Evolutionary conservation across 2,888 invertebrate genomes (phyloP).

Genomic region (Lepidocyrtoides sp.): DNA sequence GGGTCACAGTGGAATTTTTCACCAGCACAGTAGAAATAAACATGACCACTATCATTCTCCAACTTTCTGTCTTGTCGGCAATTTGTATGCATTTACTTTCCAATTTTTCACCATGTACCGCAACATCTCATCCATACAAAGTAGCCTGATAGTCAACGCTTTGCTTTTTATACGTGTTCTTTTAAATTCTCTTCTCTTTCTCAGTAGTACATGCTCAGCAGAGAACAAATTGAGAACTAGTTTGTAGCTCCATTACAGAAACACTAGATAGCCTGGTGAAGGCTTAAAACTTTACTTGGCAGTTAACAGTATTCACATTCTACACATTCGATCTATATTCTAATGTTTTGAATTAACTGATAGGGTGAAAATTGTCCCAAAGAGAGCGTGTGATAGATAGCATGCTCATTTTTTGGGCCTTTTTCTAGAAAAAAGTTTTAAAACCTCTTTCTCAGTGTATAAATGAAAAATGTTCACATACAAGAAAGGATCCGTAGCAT

Average conservation of each 20-base stretch:
- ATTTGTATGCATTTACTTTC: slow-evolving; percentile 75
- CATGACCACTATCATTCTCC: slow-evolving; percentile 47
- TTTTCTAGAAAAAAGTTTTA: not conserved
- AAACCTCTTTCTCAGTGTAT: not conserved
- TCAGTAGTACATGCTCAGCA: not conserved
- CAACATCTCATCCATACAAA: slow-evolving; percentile 72
- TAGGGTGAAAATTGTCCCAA: slow-evolving; percentile 7
- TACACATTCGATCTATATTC: not conserved
- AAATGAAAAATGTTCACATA: no score
- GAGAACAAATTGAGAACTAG: slow-evolving; percentile 4
- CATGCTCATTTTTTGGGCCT: not conserved
- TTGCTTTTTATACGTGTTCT: not conserved
- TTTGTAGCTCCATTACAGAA: not conserved
- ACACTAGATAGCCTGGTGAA: not conserved
- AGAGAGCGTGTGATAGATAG: no score
- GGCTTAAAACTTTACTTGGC: not conserved
- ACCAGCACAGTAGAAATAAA: not conserved
- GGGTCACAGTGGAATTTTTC: slow-evolving; percentile 28
- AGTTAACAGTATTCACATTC: slow-evolving; percentile 1
- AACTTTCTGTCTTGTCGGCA: slow-evolving; percentile 71
- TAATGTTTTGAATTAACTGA: slow-evolving; percentile 33
- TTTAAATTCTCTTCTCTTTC: not conserved
- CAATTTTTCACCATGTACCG: slow-evolving; percentile 48
- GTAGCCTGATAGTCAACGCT: slow-evolving; percentile 32
- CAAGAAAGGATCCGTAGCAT: no score